These are phyloP conservation scores for Maniola jurtina DNA, from an alignment of 1,140 invertebrate species.

Conservation along the genomic window DNA sequence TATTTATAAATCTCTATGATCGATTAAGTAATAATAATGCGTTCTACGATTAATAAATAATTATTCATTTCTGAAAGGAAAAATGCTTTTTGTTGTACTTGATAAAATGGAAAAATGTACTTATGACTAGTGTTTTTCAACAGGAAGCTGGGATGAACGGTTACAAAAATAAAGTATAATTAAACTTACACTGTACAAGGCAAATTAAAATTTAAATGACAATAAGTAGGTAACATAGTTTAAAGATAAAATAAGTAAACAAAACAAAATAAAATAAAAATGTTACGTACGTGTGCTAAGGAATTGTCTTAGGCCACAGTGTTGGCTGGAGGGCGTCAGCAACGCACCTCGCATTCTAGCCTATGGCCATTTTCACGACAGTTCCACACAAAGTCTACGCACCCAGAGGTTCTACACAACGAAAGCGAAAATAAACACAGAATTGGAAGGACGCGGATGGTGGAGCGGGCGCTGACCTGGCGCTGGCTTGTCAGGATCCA, in stretches of 20 bases:
- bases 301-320: conserved; percentile 74
- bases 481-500: conserved; percentile 76
- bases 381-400: conserved; percentile 74
- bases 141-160: no score
- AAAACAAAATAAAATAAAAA: conserved; percentile 58
- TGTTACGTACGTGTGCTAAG: conserved; percentile 71
- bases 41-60: no score
- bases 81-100: no score
- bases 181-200: conserved; percentile 6
- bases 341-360: conserved; percentile 78
- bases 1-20: conserved; percentile 21
- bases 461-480: conserved; percentile 76
- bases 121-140: no score
- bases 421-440: conserved; percentile 78
- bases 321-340: conserved; percentile 75
- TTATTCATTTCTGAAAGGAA: no score
- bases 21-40: not conserved
- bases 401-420: conserved; percentile 75
- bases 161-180: no score
- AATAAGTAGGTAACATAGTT: conserved; percentile 32
- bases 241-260: conserved; percentile 36
- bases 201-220: conserved; percentile 31
- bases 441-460: conserved; percentile 61
- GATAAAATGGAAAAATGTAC: no score
- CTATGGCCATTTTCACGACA: conserved; percentile 76